Evolutionary conservation across 2,797 vertebrate genomes (phyloP).

Genomic region (Phyllotis vaccarum): DNA sequence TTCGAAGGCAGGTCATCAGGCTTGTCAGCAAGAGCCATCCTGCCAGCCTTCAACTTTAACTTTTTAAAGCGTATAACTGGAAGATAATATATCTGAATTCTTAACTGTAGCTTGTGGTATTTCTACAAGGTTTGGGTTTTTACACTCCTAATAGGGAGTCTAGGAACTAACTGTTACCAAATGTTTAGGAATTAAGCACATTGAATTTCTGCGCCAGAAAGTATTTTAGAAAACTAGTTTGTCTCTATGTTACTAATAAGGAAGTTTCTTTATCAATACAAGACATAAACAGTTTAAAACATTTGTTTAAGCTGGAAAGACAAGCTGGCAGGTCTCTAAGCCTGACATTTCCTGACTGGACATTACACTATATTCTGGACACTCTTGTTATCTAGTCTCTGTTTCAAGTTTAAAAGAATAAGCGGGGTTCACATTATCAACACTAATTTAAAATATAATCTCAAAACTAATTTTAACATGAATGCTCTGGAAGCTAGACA

Average conservation of each 20-base stretch:
- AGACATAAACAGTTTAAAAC: conserved; percentile 43
- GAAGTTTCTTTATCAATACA: conserved; percentile 42
- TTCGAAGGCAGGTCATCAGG: neutral
- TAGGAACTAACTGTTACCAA: conserved; percentile 53
- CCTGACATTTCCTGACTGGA: neutral
- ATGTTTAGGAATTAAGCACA: conserved; percentile 38
- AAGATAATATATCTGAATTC: neutral
- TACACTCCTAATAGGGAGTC: neutral
- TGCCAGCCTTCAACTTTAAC: neutral
- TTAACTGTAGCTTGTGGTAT: neutral
- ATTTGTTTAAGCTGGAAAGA: conserved; percentile 43
- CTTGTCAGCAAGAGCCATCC: neutral
- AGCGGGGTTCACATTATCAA: neutral
- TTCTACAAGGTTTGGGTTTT: neutral
- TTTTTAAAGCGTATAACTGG: neutral
- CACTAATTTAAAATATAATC: conserved; percentile 51
- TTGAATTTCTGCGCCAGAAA: conserved; percentile 52
- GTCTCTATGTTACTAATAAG: conserved; percentile 41
- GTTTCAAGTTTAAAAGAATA: conserved; percentile 24
- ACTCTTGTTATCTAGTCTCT: neutral
- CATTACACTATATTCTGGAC: neutral
- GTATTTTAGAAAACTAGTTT: conserved; percentile 29
- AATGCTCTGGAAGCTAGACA: conserved; percentile 14
- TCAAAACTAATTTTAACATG: conserved; percentile 37
- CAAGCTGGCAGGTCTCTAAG: neutral